phyloP scores from a whole-genome alignment of 2,113 vertebrate genomes.

The Crotalus tigris region DNA sequence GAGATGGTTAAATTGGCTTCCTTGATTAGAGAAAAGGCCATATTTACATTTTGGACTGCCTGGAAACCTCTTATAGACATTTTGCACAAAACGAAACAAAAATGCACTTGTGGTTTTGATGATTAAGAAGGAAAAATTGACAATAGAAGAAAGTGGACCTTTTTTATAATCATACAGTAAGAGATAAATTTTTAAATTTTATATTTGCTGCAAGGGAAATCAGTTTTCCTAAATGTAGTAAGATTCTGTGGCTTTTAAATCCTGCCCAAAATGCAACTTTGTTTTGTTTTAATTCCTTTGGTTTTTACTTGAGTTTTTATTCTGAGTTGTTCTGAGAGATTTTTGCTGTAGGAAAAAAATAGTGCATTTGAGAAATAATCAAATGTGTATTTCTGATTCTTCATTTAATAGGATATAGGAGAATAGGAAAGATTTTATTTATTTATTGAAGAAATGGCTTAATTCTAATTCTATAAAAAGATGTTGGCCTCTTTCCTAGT shows the following conservation, averaged over 20 bases:
- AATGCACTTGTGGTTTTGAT: neutral
- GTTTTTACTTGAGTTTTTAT: neutral
- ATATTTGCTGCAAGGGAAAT: neutral
- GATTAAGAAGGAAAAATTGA: neutral
- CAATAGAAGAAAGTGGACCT: neutral
- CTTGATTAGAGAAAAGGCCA: neutral
- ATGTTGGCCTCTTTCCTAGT: neutral
- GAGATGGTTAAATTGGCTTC: neutral
- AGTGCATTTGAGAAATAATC: neutral
- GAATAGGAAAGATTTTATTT: neutral
- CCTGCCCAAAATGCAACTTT: neutral
- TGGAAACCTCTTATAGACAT: neutral
- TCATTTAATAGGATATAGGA: neutral
- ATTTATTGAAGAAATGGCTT: accelerated
- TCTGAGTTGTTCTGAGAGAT: neutral
- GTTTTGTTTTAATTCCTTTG: neutral
- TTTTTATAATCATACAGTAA: neutral
- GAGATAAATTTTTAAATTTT: neutral
- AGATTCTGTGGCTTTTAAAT: neutral
- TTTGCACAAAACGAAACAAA: neutral
- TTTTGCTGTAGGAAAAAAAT: neutral
- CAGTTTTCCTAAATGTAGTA: neutral
- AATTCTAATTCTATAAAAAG: accelerated
- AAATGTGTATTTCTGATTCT: accelerated
- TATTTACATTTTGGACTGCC: neutral